A percentile compares a stretch with the other conserved stretches of the same genome.
Conservation (phyloP, 1,140 invertebrate genomes). For the Aphidius ervi region DNA sequence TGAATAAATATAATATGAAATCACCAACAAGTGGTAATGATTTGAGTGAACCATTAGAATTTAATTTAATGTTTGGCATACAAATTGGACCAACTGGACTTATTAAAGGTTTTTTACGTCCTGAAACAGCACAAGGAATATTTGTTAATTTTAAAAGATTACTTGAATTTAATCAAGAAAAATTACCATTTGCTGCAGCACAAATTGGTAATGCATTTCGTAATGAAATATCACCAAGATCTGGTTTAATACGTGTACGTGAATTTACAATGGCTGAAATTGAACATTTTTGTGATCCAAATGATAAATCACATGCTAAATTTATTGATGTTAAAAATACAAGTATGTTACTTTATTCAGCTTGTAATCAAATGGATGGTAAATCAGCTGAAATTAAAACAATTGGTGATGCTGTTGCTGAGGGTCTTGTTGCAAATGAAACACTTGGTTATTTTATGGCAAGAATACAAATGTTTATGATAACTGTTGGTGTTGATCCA, state of each 20-base stretch:
- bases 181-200: slow-evolving; percentile 95
- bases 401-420: slow-evolving; percentile 75
- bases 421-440: slow-evolving; percentile 88
- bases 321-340: slow-evolving; percentile 76
- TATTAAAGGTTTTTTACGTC: slow-evolving; percentile 89
- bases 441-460: slow-evolving; percentile 98
- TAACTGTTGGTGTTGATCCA: slow-evolving; percentile 83
- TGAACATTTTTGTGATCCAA: slow-evolving; percentile 97
- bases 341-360: slow-evolving; percentile 82
- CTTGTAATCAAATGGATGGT: slow-evolving; percentile 94
- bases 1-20: slow-evolving; percentile 89
- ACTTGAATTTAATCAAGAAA: slow-evolving; percentile 95
- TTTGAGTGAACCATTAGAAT: slow-evolving; percentile 90
- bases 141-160: slow-evolving; percentile 98
- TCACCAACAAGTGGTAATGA: slow-evolving; percentile 93
- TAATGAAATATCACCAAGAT: slow-evolving; percentile 98
- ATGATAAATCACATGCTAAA: slow-evolving; percentile 85
- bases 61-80: slow-evolving; percentile 98
- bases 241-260: slow-evolving; percentile 90
- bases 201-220: slow-evolving; percentile 98
- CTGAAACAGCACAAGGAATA: slow-evolving; percentile 98
- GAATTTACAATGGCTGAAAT: slow-evolving; percentile 99
- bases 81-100: slow-evolving; percentile 94
- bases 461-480: slow-evolving; percentile 86
- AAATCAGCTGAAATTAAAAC: slow-evolving; percentile 67